A percentile compares a stretch with the other conserved stretches of the same genome.
Conservation (phyloP, 1,140 invertebrate genomes). For the Orius insidiosus region DNA sequence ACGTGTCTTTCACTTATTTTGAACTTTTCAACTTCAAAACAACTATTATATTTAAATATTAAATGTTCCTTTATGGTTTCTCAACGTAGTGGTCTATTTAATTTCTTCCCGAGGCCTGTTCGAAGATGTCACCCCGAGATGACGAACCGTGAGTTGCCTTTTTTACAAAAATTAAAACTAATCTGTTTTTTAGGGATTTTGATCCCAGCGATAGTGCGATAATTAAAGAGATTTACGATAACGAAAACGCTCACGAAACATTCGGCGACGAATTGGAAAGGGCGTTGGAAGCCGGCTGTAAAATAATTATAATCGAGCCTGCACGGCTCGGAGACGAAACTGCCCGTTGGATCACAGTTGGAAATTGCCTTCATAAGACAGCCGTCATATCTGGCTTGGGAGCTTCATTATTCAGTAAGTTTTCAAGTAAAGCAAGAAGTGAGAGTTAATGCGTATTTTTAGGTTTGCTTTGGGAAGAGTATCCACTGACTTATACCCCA, state of each 20-base stretch:
- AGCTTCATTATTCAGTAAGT: constrained; percentile 48
- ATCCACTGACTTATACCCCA: constrained; percentile 46
- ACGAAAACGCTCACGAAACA: constrained; percentile 73
- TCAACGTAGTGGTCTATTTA: too few species aligned
- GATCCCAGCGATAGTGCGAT: constrained; percentile 34
- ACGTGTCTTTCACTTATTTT: too few species aligned
- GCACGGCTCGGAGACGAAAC: constrained; percentile 79
- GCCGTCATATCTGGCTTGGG: constrained; percentile 65
- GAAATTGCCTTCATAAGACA: constrained; percentile 84
- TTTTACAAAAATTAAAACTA: neutral
- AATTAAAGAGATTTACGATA: constrained; percentile 78
- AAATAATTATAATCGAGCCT: constrained; percentile 82
- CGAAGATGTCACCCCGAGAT: too few species aligned
- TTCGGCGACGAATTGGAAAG: constrained; percentile 85
- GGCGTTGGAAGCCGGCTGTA: constrained; percentile 65
- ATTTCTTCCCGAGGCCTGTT: too few species aligned
- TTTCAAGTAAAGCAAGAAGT: neutral
- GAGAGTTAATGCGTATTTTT: too few species aligned
- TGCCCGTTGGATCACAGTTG: constrained; percentile 83
- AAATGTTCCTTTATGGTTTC: too few species aligned
- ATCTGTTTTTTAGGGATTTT: constrained; percentile 13
- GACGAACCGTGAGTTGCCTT: too few species aligned
- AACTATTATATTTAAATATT: too few species aligned
- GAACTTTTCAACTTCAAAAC: too few species aligned
- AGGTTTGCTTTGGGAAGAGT: constrained; percentile 51